Conservation (phyloP, 2,888 invertebrate genomes). For the Amblyjoppa fuscipennis region DNA sequence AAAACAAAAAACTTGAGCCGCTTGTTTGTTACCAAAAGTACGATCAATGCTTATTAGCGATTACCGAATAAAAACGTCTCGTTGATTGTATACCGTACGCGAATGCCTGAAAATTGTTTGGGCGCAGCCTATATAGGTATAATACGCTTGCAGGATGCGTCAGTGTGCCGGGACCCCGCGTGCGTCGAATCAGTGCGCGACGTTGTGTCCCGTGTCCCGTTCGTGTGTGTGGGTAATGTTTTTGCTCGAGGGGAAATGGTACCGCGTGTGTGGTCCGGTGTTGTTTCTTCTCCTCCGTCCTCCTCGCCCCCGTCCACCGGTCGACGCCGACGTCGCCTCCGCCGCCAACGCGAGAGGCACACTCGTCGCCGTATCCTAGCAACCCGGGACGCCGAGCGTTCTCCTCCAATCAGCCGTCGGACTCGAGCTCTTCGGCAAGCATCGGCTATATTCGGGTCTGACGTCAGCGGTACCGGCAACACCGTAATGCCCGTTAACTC, state of each 20-base stretch:
- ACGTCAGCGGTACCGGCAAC: slow-evolving; percentile 79
- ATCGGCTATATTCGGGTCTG: slow-evolving; percentile 76
- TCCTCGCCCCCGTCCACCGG: slow-evolving; percentile 52
- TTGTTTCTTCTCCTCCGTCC: slow-evolving; percentile 66
- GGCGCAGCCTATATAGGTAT: slow-evolving; percentile 11
- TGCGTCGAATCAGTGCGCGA: slow-evolving; percentile 35
- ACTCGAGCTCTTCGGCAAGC: slow-evolving; percentile 72
- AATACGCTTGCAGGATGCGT: background rate
- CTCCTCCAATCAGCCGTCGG: slow-evolving; percentile 72
- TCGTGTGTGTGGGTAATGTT: slow-evolving; percentile 80
- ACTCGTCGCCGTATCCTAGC: slow-evolving; percentile 80
- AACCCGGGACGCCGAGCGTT: slow-evolving; percentile 80
- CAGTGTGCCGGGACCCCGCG: slow-evolving; percentile 16
- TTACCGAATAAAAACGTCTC: slow-evolving; percentile 6
- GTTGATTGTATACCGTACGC: slow-evolving; percentile 22
- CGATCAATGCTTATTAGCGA: background rate
- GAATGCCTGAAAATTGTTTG: slow-evolving; percentile 22
- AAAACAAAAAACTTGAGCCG: background rate
- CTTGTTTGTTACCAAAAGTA: background rate
- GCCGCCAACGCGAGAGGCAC: slow-evolving; percentile 36
- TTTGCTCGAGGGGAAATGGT: slow-evolving; percentile 84
- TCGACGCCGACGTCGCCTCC: slow-evolving; percentile 63
- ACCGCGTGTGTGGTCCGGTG: slow-evolving; percentile 84
- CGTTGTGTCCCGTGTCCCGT: slow-evolving; percentile 65
- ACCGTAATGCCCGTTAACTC: slow-evolving; percentile 63